Evolutionary conservation across 2,888 invertebrate species (phyloP), one percentile per base, ranked within the genome.

Genomic region (Lymantria dispar): DNA sequence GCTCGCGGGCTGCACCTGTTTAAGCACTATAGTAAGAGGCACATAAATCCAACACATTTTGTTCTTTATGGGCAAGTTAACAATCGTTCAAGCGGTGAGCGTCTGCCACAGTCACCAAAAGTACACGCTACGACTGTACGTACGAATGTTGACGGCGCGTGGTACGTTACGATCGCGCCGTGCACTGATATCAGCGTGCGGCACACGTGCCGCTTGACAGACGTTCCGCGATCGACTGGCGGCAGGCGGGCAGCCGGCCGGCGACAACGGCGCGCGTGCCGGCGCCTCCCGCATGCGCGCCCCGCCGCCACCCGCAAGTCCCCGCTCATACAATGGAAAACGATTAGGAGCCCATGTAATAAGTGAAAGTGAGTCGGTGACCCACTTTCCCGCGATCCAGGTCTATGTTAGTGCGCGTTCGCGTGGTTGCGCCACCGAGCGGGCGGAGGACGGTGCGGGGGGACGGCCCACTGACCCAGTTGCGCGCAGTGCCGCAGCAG

Each of bases 371-470:
- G 95, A 95, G 93, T 93, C 93, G 93, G 94, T 95, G 96, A 96
- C 96, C 96, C 94, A 96, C 96, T 96, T 96, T 96, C 95, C 93
- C 93, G 92, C 94, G 95, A 96, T 96, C 95, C 96, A 96, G 96
- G 96, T 96, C 96, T 96, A 96, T 96, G 96, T 96, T 95, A 95
- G 94, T 90, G 89, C 89, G 87, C 87, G 90, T 85, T 89, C 87
- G 87, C 87, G 87, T 85, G 82, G 83, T 86, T 87, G 85, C 86
- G 92, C 92, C 85, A 87, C 86, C 80, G 82, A 79, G 80, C 85
- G 85, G 85, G 84, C 87, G 92, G 93, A 92, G 92, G 77, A 71
- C 66, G 80, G 81, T 67, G 81, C 80, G 85, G 85, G 85, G 87
- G 88, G 92, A 93, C 93, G 94, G 94, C 96, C 96, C 93, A 96